Conservation (phyloP, 2,113 vertebrate species). For the Cricetomys ansorgei region DNA sequence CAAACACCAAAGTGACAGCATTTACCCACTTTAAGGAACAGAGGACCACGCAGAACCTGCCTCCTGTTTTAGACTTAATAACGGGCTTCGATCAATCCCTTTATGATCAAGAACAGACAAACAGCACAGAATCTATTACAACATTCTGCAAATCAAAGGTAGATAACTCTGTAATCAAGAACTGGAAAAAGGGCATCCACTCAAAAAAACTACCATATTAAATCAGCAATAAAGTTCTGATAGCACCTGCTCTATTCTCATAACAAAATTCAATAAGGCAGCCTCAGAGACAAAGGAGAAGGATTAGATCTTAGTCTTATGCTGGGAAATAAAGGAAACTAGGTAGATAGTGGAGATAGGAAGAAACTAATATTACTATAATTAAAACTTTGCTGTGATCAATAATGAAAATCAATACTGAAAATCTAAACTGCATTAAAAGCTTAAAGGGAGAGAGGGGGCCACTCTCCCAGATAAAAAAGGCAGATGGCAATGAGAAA, state of each 20-base stretch:
- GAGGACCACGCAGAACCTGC: not conserved
- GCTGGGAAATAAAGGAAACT: slow-evolving; percentile 20
- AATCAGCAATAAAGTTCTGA: slow-evolving; percentile 33
- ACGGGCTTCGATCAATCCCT: not conserved
- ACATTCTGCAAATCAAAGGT: not conserved
- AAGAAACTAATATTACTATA: slow-evolving; percentile 29
- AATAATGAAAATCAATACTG: not conserved
- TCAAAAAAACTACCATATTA: slow-evolving; percentile 38
- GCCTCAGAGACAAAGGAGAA: slow-evolving; percentile 41
- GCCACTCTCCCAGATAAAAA: not conserved
- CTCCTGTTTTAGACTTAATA: not conserved
- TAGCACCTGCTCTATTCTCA: not conserved
- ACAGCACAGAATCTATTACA: not conserved
- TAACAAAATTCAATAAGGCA: slow-evolving; percentile 47
- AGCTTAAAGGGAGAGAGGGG: not conserved
- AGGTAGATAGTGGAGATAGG: not conserved
- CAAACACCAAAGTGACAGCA: not conserved
- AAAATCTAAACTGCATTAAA: not conserved
- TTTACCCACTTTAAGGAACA: not conserved
- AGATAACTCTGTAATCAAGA: slow-evolving; percentile 40
- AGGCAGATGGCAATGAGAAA: slow-evolving; percentile 6
- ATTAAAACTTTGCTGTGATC: not conserved
- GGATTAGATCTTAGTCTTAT: not conserved
- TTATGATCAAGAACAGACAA: not conserved
- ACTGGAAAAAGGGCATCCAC: not conserved